Evolutionary conservation across 2,888 invertebrate species (phyloP).

Genomic region (Clitarchus hookeri): DNA sequence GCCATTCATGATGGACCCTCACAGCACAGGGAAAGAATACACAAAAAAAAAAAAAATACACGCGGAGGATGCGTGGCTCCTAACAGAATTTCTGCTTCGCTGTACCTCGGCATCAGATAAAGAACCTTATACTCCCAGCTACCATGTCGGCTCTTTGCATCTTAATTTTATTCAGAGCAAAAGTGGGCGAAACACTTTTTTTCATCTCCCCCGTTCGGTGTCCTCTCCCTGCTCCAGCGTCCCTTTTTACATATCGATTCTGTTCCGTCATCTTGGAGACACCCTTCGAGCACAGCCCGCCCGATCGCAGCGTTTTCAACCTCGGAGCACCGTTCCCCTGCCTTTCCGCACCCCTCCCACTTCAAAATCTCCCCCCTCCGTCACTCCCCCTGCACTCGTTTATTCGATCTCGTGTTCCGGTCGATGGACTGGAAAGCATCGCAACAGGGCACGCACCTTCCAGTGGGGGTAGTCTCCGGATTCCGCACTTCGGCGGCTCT

Average conservation of each 20-base stretch:
- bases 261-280: background rate
- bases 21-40: background rate
- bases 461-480: too few species aligned
- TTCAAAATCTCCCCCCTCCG: too few species aligned
- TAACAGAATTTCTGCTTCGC: background rate
- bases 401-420: constrained; percentile 1
- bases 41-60: background rate
- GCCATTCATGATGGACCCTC: background rate
- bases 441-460: background rate
- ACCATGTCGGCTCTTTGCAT: background rate
- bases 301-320: background rate
- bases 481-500: too few species aligned
- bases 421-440: constrained; percentile 1
- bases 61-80: background rate
- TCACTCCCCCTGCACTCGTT: background rate
- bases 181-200: background rate
- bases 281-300: background rate
- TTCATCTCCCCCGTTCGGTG: background rate
- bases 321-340: background rate
- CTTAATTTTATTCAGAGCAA: background rate
- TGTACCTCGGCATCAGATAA: constrained; percentile 7
- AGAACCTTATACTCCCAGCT: background rate
- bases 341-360: background rate
- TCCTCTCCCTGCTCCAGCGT: background rate
- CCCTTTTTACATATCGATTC: background rate